Evolutionary conservation across 2,113 vertebrate species (phyloP), one percentile per base, ranked within the genome.

Genomic region (Copsychus sechellarum): DNA sequence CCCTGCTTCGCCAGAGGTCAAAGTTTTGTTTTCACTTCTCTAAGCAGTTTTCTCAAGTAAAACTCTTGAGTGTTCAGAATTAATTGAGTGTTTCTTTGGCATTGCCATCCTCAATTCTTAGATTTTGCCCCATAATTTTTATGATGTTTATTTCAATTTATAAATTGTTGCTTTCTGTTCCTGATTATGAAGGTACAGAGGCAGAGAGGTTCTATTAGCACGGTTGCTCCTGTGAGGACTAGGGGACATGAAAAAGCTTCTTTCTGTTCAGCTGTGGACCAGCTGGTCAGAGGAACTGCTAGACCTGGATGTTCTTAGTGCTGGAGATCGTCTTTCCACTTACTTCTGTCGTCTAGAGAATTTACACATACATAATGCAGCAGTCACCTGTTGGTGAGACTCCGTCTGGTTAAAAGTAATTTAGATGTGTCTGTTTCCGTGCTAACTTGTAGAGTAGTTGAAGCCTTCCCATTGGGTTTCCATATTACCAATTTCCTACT

Each of bases 361-460:
- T 19, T 74, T 47, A 25, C 17, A 24, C 5, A 17, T 26, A 22
- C 0, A 0, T 10, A 66, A 43, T 4, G 4, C 34, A 85, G 21
- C 26, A 61, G 13, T 71, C 72, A 26, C 51, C 13, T 60, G 12
- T 36, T 54, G 34, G 7, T 72, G 26, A 51, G 69, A 76, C 12
- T 42, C 8, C 29, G 6, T 6, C 20, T 86, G 6, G 34, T 87
- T 36, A 61, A 81, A 65, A 28, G 24, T 29, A 56, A 5, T 16
- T 25, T 28, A 36, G 12, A 16, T 36, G 9, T 72, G 11, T 38
- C 19, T 60, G 2, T 56, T 78, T 65, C 19, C 45, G 22, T 77
- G 31, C 24, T 56, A 31, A 15, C 18, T 53, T 78, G 5, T 42
- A 2, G 29, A 57, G 4, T 25, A 18, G 11, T 40, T 65, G 17